phyloP scores from a whole-genome alignment of 2,113 vertebrate species.

The Dasyornis broadbenti region DNA sequence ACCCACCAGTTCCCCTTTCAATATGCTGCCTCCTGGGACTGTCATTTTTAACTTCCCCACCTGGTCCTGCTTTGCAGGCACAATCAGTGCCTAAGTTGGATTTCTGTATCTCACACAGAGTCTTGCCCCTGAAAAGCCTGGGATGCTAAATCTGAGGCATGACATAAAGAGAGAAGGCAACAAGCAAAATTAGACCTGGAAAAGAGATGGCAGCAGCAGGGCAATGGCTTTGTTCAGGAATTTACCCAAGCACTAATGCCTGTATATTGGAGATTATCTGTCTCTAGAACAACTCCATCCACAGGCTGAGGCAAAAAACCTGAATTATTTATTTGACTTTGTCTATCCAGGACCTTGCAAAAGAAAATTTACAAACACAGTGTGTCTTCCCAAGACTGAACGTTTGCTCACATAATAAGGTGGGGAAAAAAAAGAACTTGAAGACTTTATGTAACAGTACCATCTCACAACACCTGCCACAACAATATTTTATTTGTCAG shows the following conservation, averaged over 20 bases:
- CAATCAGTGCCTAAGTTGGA: neutral
- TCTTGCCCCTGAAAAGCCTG: neutral
- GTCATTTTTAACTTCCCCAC: neutral
- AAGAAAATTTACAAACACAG: constrained; percentile 22
- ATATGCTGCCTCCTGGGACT: neutral
- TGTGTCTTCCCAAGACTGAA: neutral
- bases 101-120: neutral
- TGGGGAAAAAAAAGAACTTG: neutral
- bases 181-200: neutral
- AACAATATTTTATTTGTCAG: constrained; percentile 53
- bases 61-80: neutral
- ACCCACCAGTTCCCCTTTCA: neutral
- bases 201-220: neutral
- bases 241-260: neutral
- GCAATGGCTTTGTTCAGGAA: neutral
- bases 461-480: constrained; percentile 4
- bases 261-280: neutral
- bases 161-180: neutral
- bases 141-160: neutral
- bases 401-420: neutral
- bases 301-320: neutral
- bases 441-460: constrained; percentile 9
- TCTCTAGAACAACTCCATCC: neutral
- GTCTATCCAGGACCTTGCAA: neutral
- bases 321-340: neutral